A percentile compares a stretch with the other conserved stretches of the same genome.
phyloP scores from a whole-genome alignment of 2,797 vertebrate species.

The Lutjanus campechanus region DNA sequence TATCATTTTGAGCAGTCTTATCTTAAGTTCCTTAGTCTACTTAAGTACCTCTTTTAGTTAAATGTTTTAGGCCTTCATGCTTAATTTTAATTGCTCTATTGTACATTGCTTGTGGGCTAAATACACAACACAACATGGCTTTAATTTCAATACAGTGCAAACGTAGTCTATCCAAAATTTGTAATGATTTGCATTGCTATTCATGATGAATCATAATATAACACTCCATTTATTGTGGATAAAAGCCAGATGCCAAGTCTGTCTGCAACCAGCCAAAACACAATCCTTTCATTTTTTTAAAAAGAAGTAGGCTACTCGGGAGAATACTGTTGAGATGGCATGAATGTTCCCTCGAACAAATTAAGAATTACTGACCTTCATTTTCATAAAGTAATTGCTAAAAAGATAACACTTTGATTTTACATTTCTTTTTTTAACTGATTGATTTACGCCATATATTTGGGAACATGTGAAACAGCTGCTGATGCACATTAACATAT shows the following conservation, averaged over 20 bases:
- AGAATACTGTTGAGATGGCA: constrained; percentile 7
- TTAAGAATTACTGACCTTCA: constrained; percentile 21
- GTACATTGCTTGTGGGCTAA: background rate
- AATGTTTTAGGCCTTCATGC: background rate
- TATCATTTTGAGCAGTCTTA: background rate
- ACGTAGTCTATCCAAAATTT: constrained; percentile 26
- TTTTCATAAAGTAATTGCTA: constrained; percentile 1
- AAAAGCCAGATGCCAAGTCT: constrained; percentile 42
- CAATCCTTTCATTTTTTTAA: constrained; percentile 43
- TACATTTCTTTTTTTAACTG: background rate
- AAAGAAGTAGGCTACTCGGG: constrained; percentile 18
- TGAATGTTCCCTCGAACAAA: constrained; percentile 1
- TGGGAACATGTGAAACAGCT: background rate
- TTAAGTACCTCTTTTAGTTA: background rate
- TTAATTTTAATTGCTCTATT: constrained; percentile 8
- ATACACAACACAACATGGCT: constrained; percentile 6
- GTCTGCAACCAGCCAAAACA: constrained; percentile 41
- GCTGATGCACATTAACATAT: background rate
- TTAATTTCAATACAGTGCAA: constrained; percentile 33
- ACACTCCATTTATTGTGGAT: constrained; percentile 43
- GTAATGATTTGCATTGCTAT: constrained; percentile 10
- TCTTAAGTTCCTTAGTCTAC: background rate
- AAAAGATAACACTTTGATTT: background rate
- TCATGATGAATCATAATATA: constrained; percentile 43
- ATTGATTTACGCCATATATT: background rate